Conservation (phyloP, 2,797 vertebrate genomes). For the Apogon talboti region DNA sequence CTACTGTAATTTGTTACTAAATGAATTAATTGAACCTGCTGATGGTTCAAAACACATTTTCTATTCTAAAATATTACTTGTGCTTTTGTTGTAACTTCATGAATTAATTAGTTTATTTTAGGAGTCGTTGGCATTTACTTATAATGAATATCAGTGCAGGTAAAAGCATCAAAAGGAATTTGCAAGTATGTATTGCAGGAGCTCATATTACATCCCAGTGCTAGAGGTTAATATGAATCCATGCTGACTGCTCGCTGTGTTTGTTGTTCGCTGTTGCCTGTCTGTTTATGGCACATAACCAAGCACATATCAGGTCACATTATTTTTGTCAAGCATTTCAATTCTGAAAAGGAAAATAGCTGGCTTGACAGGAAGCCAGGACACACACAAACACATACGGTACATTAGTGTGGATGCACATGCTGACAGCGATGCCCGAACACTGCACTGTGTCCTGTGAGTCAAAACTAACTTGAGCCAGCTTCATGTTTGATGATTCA, state of each 20-base stretch:
- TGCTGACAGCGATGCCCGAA: constrained; percentile 28
- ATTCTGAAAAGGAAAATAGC: constrained; percentile 57
- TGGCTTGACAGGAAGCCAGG: constrained; percentile 35
- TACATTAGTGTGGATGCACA: constrained; percentile 22
- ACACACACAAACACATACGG: constrained; percentile 19
- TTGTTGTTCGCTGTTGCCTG: constrained; percentile 44
- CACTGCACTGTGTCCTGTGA: constrained; percentile 37
- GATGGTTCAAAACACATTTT: too few relatives aligned
- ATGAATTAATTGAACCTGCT: too few relatives aligned
- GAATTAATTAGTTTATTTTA: too few relatives aligned
- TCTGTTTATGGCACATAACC: constrained; percentile 52
- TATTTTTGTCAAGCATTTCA: constrained; percentile 65
- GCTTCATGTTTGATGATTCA: constrained; percentile 45
- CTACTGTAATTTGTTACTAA: too few relatives aligned
- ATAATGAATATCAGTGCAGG: not conserved
- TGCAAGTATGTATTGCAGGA: constrained; percentile 1
- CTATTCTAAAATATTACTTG: too few relatives aligned
- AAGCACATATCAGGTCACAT: constrained; percentile 69
- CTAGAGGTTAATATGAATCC: constrained; percentile 24
- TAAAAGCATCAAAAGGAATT: constrained; percentile 11
- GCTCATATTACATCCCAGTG: constrained; percentile 3
- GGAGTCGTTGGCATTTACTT: too few relatives aligned
- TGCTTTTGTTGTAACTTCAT: too few relatives aligned
- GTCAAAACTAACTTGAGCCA: constrained; percentile 47
- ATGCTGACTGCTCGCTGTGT: constrained; percentile 28